phyloP scores from a whole-genome alignment of 1,140 invertebrate genomes.

The Sarcophaga bullata region DNA sequence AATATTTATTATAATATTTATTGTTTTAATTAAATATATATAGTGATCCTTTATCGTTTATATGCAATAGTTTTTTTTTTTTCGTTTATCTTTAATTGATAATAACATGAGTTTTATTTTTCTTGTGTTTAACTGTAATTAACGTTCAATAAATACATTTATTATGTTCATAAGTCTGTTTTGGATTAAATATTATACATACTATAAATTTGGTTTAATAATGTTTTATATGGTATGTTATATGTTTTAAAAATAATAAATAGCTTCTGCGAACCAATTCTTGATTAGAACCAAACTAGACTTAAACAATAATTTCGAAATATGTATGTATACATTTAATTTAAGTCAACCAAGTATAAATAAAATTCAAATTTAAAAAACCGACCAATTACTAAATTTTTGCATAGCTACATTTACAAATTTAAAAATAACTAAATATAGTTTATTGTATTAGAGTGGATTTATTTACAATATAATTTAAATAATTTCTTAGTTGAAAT shows the following conservation, averaged over 20 bases:
- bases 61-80: constrained; percentile 47
- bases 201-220: background rate
- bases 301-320: too few species aligned
- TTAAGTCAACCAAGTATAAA: too few species aligned
- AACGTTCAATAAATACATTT: constrained; percentile 64
- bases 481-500: background rate
- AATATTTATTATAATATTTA: background rate
- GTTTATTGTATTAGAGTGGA: too few species aligned
- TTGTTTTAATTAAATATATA: constrained; percentile 32
- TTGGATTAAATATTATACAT: constrained; percentile 32
- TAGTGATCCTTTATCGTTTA: constrained; percentile 26
- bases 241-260: background rate
- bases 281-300: too few species aligned
- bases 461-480: too few species aligned
- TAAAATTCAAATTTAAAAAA: too few species aligned
- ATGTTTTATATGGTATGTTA: background rate
- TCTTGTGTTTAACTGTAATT: constrained; percentile 30
- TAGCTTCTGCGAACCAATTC: too few species aligned
- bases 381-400: too few species aligned
- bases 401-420: too few species aligned
- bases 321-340: too few species aligned
- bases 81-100: constrained; percentile 51
- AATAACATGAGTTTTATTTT: constrained; percentile 25
- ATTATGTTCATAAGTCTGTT: constrained; percentile 36
- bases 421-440: too few species aligned